These are phyloP conservation scores for Drosophila rubida DNA, from an alignment of 2,888 invertebrate species.

Conservation along the genomic window DNA sequence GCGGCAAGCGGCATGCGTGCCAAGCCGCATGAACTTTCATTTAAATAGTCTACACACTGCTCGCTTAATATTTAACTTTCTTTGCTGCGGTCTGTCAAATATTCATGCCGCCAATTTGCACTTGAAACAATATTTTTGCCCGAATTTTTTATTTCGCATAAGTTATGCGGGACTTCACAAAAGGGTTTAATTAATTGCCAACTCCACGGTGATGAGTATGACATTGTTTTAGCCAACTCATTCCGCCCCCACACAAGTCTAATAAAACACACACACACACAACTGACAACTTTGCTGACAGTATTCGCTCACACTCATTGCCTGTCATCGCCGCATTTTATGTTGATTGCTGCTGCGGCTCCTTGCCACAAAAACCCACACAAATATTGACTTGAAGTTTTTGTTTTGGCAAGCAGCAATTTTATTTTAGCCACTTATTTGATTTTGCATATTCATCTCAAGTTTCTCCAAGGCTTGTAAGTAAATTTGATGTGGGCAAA, in stretches of 20 bases:
- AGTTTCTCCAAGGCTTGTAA: slow-evolving; percentile 40
- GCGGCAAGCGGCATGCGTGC: slow-evolving; percentile 21
- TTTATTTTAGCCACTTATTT: slow-evolving; percentile 31
- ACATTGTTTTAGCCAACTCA: neutral
- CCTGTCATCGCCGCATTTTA: slow-evolving; percentile 33
- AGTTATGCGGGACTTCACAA: slow-evolving; percentile 43
- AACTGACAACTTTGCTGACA: slow-evolving; percentile 30
- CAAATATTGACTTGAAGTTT: slow-evolving; percentile 46
- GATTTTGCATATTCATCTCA: slow-evolving; percentile 7
- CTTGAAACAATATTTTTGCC: slow-evolving; percentile 35
- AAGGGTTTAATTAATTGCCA: slow-evolving; percentile 60
- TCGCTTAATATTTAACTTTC: slow-evolving; percentile 16
- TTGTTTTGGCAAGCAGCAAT: slow-evolving; percentile 5
- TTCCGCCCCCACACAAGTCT: slow-evolving; percentile 11
- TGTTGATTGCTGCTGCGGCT: slow-evolving; percentile 15
- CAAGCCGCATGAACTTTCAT: slow-evolving; percentile 30
- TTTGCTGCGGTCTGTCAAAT: slow-evolving; percentile 24
- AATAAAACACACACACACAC: slow-evolving; percentile 39
- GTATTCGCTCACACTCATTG: slow-evolving; percentile 3
- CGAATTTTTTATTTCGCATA: slow-evolving; percentile 16
- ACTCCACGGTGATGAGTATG: neutral
- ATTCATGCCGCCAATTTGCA: slow-evolving; percentile 43
- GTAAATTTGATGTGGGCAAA: neutral
- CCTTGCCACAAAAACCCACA: neutral
- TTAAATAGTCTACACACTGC: slow-evolving; percentile 21